Evolutionary conservation across 2,113 vertebrate genomes (phyloP).

Genomic region (Hucho hucho): DNA sequence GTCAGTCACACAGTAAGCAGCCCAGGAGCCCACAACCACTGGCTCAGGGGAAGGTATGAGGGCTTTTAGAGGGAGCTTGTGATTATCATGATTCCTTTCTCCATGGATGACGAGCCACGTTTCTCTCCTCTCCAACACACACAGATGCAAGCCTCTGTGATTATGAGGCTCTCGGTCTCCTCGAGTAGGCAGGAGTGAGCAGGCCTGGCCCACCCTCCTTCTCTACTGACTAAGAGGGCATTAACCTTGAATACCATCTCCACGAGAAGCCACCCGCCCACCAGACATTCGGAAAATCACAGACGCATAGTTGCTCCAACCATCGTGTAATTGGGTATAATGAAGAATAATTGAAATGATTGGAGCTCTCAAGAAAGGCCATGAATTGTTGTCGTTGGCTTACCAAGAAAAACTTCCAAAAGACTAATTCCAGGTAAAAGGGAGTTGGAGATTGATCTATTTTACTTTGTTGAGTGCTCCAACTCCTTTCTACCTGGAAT

Average conservation of each 20-base stretch:
- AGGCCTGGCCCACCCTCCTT: background rate
- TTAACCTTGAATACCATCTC: background rate
- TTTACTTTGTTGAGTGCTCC: too few species aligned
- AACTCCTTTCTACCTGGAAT: too few species aligned
- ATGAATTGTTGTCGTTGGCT: too few species aligned
- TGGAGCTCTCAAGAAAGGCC: background rate
- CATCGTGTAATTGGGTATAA: background rate
- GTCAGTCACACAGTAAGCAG: background rate
- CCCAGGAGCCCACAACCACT: too few species aligned
- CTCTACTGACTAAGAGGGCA: background rate
- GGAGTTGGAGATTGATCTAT: too few species aligned
- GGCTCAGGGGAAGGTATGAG: background rate
- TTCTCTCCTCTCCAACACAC: background rate
- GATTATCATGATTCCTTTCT: background rate
- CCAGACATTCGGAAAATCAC: background rate
- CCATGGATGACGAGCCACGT: too few species aligned
- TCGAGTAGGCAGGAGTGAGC: background rate
- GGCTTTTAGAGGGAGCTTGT: background rate
- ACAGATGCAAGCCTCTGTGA: background rate
- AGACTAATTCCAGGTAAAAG: too few species aligned
- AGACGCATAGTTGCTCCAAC: background rate
- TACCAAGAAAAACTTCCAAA: too few species aligned
- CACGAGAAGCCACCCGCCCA: background rate
- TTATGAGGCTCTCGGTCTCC: background rate
- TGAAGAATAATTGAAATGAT: conserved; percentile 9